Evolutionary conservation across 2,113 vertebrate species (phyloP).

Genomic region (Paedocypris sp.): DNA sequence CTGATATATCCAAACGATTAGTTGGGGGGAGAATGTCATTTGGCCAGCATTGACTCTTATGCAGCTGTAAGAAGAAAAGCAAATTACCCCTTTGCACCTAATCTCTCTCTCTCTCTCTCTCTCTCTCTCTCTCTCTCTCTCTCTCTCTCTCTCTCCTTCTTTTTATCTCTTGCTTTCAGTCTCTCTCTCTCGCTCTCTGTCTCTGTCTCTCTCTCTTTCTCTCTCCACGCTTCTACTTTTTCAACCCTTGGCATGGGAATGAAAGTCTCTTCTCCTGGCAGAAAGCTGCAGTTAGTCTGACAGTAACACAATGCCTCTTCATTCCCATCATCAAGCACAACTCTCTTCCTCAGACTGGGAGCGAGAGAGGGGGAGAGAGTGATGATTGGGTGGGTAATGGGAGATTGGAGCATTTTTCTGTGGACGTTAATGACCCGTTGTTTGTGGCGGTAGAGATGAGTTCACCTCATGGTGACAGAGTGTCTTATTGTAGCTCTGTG

Average conservation of each 20-base stretch:
- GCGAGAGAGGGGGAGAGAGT: constrained; percentile 2
- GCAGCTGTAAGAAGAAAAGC: constrained; percentile 29
- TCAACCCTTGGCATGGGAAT: neutral
- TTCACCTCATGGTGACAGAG: constrained; percentile 13
- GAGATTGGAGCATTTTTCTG: constrained; percentile 25
- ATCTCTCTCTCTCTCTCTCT: neutral
- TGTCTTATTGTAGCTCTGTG: neutral
- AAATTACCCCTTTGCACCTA: constrained; percentile 24
- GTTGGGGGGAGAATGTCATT: constrained; percentile 12
- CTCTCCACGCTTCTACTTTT: neutral
- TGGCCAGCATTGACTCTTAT: constrained; percentile 16
- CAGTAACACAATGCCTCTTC: constrained; percentile 31
- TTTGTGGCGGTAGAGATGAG: constrained; percentile 14
- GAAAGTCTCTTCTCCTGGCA: constrained; percentile 21
- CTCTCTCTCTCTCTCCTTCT: neutral
- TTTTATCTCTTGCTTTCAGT: neutral
- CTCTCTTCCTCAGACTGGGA: neutral
- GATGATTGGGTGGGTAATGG: constrained; percentile 23
- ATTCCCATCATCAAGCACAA: constrained; percentile 19
- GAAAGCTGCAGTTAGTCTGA: constrained; percentile 16
- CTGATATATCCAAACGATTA: constrained; percentile 36
- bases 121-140: too few relatives aligned
- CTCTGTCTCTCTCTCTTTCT: neutral
- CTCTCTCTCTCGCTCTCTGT: neutral
- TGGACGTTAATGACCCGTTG: constrained; percentile 18